Conservation (phyloP, 2,113 vertebrate genomes). For the Myrmecobius fasciatus region DNA sequence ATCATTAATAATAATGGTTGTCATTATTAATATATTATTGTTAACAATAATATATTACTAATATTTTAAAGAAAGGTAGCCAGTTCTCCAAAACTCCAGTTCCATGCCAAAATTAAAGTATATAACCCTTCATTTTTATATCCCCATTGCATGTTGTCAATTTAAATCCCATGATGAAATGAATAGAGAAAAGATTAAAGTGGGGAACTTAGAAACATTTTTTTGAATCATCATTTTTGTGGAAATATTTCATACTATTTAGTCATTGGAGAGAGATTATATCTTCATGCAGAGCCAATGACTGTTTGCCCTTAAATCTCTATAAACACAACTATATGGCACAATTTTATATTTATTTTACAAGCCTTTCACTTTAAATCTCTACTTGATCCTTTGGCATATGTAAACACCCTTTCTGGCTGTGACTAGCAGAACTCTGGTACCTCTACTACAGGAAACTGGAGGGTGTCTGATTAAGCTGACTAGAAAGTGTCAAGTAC, state of each 20-base stretch:
- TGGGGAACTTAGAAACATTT: conserved; percentile 33
- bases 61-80: conserved; percentile 39
- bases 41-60: conserved; percentile 7
- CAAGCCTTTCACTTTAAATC: conserved; percentile 24
- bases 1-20: neutral
- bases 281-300: neutral
- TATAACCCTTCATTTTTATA: neutral
- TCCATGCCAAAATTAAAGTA: conserved; percentile 7
- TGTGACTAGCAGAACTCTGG: conserved; percentile 71
- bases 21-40: neutral
- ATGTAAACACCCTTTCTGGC: conserved; percentile 73
- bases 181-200: neutral
- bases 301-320: neutral
- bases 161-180: conserved; percentile 29
- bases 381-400: conserved; percentile 52
- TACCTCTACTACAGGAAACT: conserved; percentile 84
- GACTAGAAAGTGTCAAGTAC: conserved; percentile 88
- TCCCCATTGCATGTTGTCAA: neutral
- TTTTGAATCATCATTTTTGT: neutral
- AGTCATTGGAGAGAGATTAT: neutral
- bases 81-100: neutral
- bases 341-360: conserved; percentile 39
- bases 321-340: conserved; percentile 7
- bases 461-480: conserved; percentile 88
- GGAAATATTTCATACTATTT: neutral